These are phyloP conservation scores for Macroteleia sp. DNA, from an alignment of 2,888 invertebrate species.

Conservation along the genomic window DNA sequence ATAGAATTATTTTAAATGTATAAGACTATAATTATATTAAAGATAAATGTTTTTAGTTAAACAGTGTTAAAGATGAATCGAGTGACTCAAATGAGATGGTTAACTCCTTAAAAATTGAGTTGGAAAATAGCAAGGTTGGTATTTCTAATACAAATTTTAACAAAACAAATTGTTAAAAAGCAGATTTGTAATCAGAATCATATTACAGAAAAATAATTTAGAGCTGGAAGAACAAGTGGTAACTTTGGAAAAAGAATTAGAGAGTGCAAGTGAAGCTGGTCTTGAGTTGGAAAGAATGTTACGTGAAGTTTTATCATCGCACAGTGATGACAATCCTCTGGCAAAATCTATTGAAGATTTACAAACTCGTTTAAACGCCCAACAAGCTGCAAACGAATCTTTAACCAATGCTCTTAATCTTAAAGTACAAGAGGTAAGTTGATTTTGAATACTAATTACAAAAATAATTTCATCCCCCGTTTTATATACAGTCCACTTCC, in stretches of 20 bases:
- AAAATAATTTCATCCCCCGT: no score
- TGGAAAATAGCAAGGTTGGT: conserved; percentile 85
- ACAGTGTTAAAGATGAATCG: conserved; percentile 89
- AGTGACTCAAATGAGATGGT: conserved; percentile 90
- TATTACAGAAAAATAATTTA: conserved; percentile 80
- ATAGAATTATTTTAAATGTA: no score
- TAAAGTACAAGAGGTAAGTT: conserved; percentile 83
- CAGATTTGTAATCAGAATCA: conserved; percentile 1
- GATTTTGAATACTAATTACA: no score
- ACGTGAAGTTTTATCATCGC: conserved; percentile 88
- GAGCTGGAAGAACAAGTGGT: conserved; percentile 88
- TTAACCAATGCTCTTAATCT: conserved; percentile 81
- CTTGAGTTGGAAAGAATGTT: conserved; percentile 90
- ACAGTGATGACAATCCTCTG: conserved; percentile 86
- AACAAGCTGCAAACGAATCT: conserved; percentile 86
- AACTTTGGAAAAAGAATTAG: conserved; percentile 89
- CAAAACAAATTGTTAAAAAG: conserved; percentile 8
- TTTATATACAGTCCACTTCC: no score
- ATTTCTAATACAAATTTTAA: conserved; percentile 21
- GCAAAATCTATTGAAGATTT: conserved; percentile 88
- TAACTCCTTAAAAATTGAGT: conserved; percentile 87
- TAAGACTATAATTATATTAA: no score
- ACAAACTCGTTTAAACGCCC: conserved; percentile 87
- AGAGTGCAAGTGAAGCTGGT: conserved; percentile 92
- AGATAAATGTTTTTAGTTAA: conserved; percentile 83